Conservation (phyloP, 1,140 invertebrate genomes). For the Papilio dardanus region DNA sequence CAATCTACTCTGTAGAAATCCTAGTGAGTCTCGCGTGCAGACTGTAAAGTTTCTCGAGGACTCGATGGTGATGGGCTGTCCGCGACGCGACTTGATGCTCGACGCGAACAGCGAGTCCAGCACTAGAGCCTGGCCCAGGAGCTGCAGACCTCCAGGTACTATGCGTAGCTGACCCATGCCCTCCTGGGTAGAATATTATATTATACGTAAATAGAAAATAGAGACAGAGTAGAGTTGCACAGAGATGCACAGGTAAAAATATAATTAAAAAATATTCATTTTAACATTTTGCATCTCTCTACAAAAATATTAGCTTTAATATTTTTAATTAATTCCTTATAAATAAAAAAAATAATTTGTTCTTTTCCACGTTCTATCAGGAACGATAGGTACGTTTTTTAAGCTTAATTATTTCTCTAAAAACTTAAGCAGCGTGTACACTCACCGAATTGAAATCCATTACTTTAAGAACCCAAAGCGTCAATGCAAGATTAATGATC, state of each 20-base stretch:
- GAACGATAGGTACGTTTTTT: background rate
- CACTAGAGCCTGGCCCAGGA: slow-evolving; percentile 93
- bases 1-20: slow-evolving; percentile 90
- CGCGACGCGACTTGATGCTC: slow-evolving; percentile 90
- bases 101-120: slow-evolving; percentile 93
- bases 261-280: too few species aligned
- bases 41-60: slow-evolving; percentile 94
- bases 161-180: slow-evolving; percentile 97
- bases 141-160: slow-evolving; percentile 92
- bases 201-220: background rate
- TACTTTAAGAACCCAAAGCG: slow-evolving; percentile 97
- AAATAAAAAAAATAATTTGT: too few species aligned
- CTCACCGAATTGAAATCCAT: slow-evolving; percentile 97
- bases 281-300: too few species aligned
- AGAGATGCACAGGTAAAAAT: too few species aligned
- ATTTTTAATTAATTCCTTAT: too few species aligned
- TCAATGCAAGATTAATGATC: slow-evolving; percentile 96
- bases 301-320: too few species aligned
- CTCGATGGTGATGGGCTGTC: slow-evolving; percentile 92
- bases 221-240: too few species aligned
- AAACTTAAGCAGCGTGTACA: slow-evolving; percentile 47
- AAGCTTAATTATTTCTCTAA: background rate
- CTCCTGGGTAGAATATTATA: slow-evolving; percentile 85
- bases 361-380: too few species aligned
- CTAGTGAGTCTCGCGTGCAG: slow-evolving; percentile 90